Evolutionary conservation across 2,888 invertebrate genomes (phyloP).

Genomic region (Hylaea fasciaria): DNA sequence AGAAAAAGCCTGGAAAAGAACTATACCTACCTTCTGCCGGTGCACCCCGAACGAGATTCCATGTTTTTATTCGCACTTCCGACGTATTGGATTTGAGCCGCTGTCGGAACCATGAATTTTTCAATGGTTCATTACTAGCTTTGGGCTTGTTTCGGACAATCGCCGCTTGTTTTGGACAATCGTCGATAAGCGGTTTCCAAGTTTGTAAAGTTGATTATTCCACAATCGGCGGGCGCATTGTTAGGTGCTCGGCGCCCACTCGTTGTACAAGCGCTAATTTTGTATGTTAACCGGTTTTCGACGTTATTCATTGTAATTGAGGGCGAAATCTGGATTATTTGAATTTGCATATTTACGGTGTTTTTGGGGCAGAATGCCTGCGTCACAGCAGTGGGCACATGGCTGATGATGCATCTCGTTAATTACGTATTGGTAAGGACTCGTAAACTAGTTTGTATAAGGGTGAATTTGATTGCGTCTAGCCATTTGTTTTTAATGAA

Average conservation of each 20-base stretch:
- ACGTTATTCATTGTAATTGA: not conserved
- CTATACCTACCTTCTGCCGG: too few relatives aligned
- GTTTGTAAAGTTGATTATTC: constrained; percentile 26
- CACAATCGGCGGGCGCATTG: constrained; percentile 20
- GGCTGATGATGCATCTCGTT: too few relatives aligned
- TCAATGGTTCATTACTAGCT: constrained; percentile 49
- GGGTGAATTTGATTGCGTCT: too few relatives aligned
- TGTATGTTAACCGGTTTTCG: constrained; percentile 4
- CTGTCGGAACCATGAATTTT: constrained; percentile 24
- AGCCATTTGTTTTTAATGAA: too few relatives aligned
- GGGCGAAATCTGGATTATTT: not conserved
- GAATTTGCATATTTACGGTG: not conserved
- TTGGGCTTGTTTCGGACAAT: constrained; percentile 37
- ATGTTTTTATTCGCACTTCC: too few relatives aligned
- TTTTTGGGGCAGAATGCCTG: too few relatives aligned
- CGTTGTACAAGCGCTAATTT: constrained; percentile 7
- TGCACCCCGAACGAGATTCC: too few relatives aligned
- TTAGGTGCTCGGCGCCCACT: not conserved
- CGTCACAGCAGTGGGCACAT: too few relatives aligned
- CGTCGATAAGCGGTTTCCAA: constrained; percentile 21
- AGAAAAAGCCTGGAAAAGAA: too few relatives aligned
- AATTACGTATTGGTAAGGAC: too few relatives aligned
- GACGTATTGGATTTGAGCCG: not conserved
- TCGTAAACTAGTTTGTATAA: too few relatives aligned
- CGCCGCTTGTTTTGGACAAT: constrained; percentile 34